Percentiles rank a stretch among this genome's conserved stretches.
These are phyloP conservation scores for Lepidotrigona ventralis DNA, from an alignment of 1,140 invertebrate species.

Conservation along the genomic window DNA sequence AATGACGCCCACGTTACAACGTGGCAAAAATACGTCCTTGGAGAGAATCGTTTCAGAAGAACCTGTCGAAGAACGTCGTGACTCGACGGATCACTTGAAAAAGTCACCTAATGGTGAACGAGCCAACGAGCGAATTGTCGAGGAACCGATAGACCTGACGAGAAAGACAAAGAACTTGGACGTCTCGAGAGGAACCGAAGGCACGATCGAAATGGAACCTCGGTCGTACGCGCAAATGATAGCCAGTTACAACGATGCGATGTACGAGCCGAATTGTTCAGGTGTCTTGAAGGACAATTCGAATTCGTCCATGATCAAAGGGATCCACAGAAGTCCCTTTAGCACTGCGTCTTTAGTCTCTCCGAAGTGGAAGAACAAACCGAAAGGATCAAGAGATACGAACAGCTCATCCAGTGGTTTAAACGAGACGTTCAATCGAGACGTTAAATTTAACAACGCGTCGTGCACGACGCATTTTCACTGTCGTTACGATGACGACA, in stretches of 20 bases:
- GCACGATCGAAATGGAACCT: background rate
- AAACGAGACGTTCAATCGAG: background rate
- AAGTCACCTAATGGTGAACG: background rate
- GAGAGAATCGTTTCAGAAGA: background rate
- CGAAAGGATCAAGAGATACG: background rate
- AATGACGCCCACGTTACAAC: background rate
- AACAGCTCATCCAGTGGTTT: background rate
- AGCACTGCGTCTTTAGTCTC: slow-evolving; percentile 10
- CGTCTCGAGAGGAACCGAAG: background rate
- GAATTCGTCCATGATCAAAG: background rate
- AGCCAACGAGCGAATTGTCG: fast-evolving
- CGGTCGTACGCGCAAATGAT: slow-evolving; percentile 64
- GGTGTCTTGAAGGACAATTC: background rate
- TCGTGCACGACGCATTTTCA: background rate
- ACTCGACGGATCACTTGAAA: background rate
- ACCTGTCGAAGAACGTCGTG: background rate
- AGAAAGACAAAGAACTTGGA: background rate
- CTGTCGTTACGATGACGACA: too few relatives aligned
- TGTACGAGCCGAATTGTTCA: slow-evolving; percentile 4
- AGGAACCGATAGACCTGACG: too few relatives aligned
- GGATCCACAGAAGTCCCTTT: slow-evolving; percentile 36
- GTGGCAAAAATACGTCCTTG: background rate
- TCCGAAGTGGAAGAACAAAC: background rate
- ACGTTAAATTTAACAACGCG: background rate
- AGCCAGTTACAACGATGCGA: slow-evolving; percentile 42